Conservation (phyloP, 2,888 invertebrate genomes). For the Oscheius onirici region DNA sequence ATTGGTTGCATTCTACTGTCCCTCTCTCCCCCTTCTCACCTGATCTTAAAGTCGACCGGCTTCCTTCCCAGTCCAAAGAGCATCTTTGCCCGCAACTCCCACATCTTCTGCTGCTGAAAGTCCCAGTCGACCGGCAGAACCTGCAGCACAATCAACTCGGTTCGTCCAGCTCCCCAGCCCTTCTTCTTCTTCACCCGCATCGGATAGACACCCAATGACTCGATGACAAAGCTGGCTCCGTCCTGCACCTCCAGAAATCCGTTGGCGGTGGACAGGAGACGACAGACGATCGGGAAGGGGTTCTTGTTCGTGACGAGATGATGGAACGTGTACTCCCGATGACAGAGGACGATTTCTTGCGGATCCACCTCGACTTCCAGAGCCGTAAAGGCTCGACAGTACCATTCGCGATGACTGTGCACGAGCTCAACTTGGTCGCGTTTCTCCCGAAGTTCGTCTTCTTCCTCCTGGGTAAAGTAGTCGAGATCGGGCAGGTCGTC, state of each 20-base stretch:
- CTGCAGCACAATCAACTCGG: conserved; percentile 2
- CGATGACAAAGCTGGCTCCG: background rate
- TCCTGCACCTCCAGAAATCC: conserved; percentile 5
- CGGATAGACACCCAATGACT: background rate
- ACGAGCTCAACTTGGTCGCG: too few relatives aligned
- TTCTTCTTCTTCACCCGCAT: background rate
- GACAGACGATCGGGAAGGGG: conserved; percentile 6
- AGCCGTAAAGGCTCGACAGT: background rate
- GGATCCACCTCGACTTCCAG: background rate
- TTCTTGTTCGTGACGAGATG: background rate
- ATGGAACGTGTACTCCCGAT: background rate
- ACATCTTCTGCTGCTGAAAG: background rate
- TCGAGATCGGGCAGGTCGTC: too few relatives aligned
- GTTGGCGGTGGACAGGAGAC: background rate
- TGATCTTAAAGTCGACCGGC: background rate
- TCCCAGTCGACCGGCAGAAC: conserved; percentile 1
- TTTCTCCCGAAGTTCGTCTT: too few relatives aligned
- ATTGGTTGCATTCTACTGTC: too few relatives aligned
- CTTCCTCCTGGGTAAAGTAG: too few relatives aligned
- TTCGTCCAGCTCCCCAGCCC: conserved; percentile 7
- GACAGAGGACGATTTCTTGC: background rate
- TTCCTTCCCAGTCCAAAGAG: background rate
- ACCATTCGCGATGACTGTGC: background rate
- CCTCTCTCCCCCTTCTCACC: too few relatives aligned
- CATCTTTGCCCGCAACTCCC: background rate